Evolutionary conservation across 1,140 invertebrate species (phyloP), one percentile per base, ranked within the genome.

Genomic region (Lepidotrigona ventralis): DNA sequence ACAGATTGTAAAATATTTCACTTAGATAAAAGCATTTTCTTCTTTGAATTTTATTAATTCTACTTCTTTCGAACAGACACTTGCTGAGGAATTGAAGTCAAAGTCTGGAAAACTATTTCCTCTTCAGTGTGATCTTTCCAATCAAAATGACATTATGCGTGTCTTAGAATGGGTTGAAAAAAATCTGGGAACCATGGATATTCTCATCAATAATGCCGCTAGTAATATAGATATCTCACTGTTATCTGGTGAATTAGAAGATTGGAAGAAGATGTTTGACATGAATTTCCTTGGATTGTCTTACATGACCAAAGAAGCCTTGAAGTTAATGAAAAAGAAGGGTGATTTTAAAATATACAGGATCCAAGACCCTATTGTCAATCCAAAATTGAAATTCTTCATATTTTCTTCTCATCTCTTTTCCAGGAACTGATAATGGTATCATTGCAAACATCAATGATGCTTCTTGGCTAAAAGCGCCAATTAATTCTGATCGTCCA

Each of bases 171-270:
- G 95, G 95, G 94, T 96, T 6, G 95, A 95, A 75, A 91, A 93
- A 21, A 94, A 94, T 11, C 88, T 96, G 33, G 96, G 96, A 21
- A 93, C 94, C 15, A 93, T 96, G 6, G 95, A 97, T 88, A 94
- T 97, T 2, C 94, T 96, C 60, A 92, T 97, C 14, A 97, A 97
- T 86, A 97, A 96, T 89, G 96, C 96, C 0, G 96, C 71, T 1
- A 51, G 81, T 17, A 88, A 70, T 12, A n/a, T 85, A 0, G 81
- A 88, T 21, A 17, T 73, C 26, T 73, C 77, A 21, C 23, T 87
- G 29, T 56, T 88, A 87, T 91, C 93, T 39, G 95, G 95, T 26
- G 79, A 91, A 54, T 90, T 92, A 87, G 88, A 95, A 86, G 91
- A 94, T 77, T 95, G 95, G 94, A 90, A 93, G 87, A 89, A 93